Evolutionary conservation across 2,888 invertebrate genomes (phyloP).

Genomic region (Automeris io): DNA sequence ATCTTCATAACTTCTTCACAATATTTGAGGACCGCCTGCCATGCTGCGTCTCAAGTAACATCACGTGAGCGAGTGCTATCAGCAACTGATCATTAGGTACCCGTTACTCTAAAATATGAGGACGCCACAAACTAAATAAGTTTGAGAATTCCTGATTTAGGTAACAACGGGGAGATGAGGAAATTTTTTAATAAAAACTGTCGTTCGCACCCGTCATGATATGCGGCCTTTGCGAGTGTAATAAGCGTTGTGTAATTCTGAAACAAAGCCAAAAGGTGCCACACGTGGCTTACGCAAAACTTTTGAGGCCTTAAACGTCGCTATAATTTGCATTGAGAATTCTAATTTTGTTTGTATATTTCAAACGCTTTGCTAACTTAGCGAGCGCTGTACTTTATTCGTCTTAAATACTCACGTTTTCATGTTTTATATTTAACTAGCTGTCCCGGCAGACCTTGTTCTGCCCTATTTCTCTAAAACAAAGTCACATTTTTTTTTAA

Average conservation of each 20-base stretch:
- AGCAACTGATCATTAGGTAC: no score
- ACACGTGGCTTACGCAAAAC: neutral
- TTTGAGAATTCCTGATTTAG: no score
- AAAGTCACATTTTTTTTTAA: no score
- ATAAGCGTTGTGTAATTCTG: conserved; percentile 22
- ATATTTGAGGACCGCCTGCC: no score
- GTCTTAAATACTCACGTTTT: neutral
- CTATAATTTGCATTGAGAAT: neutral
- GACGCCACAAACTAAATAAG: no score
- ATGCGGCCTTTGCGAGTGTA: conserved; percentile 18
- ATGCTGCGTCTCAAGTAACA: no score
- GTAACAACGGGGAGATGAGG: neutral
- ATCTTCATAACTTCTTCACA: no score
- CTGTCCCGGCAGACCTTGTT: no score
- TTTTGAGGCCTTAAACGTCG: neutral
- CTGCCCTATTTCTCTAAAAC: no score
- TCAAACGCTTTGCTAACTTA: neutral
- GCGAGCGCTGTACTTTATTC: neutral
- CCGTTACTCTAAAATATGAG: no score
- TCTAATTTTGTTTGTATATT: neutral
- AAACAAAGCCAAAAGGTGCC: conserved; percentile 20
- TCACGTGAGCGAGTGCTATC: no score
- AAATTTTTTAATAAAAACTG: conserved; percentile 7
- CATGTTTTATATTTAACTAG: no score
- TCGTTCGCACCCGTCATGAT: conserved; percentile 9